Evolutionary conservation across 2,888 invertebrate species (phyloP).

Genomic region (Chydorus sphaericus): DNA sequence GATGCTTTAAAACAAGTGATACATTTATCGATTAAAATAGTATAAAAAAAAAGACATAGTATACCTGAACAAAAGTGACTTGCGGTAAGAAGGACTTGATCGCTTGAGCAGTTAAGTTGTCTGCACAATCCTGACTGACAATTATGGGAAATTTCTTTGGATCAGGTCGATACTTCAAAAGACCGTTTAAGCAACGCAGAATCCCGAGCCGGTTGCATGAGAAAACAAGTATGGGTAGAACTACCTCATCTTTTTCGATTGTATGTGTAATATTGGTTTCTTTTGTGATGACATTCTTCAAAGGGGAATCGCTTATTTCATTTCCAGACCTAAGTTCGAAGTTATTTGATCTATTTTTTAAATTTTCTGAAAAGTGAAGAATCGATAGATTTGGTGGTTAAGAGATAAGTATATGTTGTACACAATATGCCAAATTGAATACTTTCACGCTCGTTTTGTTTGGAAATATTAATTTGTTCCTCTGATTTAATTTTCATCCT

Average conservation of each 20-base stretch:
- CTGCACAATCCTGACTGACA: slow-evolving; percentile 92
- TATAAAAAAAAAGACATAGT: slow-evolving; percentile 6
- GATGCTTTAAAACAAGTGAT: slow-evolving; percentile 63
- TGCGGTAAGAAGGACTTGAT: slow-evolving; percentile 51
- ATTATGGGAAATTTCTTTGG: slow-evolving; percentile 86
- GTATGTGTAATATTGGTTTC: no score
- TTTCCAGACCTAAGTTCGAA: no score
- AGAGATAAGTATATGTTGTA: no score
- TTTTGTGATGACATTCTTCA: no score
- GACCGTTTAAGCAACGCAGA: slow-evolving; percentile 68
- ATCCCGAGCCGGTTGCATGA: slow-evolving; percentile 89
- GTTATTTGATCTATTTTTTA: no score
- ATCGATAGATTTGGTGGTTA: neutral
- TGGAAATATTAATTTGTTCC: no score
- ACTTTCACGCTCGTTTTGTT: neutral
- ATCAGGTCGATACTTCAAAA: slow-evolving; percentile 54
- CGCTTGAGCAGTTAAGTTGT: slow-evolving; percentile 66
- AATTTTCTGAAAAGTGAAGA: no score
- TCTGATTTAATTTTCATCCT: neutral
- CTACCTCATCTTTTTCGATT: slow-evolving; percentile 20
- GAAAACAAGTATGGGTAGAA: slow-evolving; percentile 79
- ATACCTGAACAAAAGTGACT: slow-evolving; percentile 42
- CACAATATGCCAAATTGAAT: no score
- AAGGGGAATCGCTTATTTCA: no score
- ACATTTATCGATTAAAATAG: slow-evolving; percentile 34